These are phyloP conservation scores for Siniperca scherzeri DNA, from an alignment of 2,797 vertebrate genomes.

Conservation along the genomic window DNA sequence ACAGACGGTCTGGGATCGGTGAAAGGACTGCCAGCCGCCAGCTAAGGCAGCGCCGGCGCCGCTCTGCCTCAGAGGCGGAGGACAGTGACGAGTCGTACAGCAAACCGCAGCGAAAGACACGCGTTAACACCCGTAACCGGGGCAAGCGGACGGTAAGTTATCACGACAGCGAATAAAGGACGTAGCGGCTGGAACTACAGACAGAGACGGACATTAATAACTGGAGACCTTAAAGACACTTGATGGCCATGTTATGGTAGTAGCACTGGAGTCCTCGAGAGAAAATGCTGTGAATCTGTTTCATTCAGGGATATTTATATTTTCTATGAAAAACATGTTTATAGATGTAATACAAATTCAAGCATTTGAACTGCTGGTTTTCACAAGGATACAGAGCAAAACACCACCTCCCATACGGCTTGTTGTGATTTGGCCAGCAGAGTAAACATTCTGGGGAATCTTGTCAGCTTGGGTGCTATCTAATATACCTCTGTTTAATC, in stretches of 20 bases:
- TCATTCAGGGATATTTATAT: conserved; percentile 98
- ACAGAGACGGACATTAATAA: conserved; percentile 70
- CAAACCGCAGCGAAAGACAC: conserved; percentile 59
- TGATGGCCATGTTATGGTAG: conserved; percentile 84
- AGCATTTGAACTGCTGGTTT: conserved; percentile 90
- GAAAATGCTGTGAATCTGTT: conserved; percentile 92
- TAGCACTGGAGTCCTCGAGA: conserved; percentile 88
- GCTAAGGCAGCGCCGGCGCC: conserved; percentile 53
- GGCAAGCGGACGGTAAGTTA: conserved; percentile 84
- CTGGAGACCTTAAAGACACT: conserved; percentile 82
- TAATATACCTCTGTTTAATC: conserved; percentile 89
- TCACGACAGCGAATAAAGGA: conserved; percentile 86
- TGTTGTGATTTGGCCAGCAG: conserved; percentile 82
- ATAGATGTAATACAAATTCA: conserved; percentile 88
- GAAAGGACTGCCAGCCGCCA: conserved; percentile 61
- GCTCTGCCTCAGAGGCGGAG: conserved; percentile 62
- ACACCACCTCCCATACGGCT: conserved; percentile 78
- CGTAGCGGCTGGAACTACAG: conserved; percentile 29
- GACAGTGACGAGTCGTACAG: conserved; percentile 72
- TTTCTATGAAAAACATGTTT: conserved; percentile 92
- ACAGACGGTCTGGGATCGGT: conserved; percentile 38
- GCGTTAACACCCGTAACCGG: conserved; percentile 85
- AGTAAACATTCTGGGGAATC: conserved; percentile 78
- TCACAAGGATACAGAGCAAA: conserved; percentile 82
- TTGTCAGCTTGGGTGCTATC: conserved; percentile 89